phyloP scores from a whole-genome alignment of 2,113 vertebrate species.

The Leucoraja erinaceus region DNA sequence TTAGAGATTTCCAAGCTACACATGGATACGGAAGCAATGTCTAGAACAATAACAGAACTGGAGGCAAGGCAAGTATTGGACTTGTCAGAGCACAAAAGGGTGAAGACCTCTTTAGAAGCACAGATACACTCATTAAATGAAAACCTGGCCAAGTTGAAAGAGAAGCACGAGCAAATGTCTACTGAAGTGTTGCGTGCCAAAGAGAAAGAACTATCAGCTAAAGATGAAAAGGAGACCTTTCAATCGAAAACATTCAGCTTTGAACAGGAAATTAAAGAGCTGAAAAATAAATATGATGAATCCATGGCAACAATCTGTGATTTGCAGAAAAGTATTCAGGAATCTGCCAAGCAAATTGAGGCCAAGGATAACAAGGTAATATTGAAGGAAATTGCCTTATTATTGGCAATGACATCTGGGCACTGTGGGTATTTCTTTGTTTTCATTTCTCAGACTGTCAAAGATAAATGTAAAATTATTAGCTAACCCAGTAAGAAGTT shows the following conservation, averaged over 20 bases:
- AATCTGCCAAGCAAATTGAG: conserved; percentile 80
- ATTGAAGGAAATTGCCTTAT: neutral
- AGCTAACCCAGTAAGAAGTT: neutral
- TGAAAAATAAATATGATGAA: conserved; percentile 79
- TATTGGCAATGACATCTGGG: too few relatives aligned
- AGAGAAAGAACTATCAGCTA: conserved; percentile 58
- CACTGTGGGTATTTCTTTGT: neutral
- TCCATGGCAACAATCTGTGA: conserved; percentile 74
- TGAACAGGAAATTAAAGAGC: conserved; percentile 79
- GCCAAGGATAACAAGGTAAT: conserved; percentile 90
- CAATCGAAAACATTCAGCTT: conserved; percentile 66
- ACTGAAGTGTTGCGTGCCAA: conserved; percentile 57
- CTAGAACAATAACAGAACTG: conserved; percentile 58
- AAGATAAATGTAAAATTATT: neutral
- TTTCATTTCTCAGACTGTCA: neutral
- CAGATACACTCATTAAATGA: conserved; percentile 57
- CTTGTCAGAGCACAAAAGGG: conserved; percentile 56
- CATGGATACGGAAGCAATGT: conserved; percentile 62
- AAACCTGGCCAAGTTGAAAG: conserved; percentile 55
- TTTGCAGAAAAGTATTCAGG: conserved; percentile 82
- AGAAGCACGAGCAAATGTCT: conserved; percentile 60
- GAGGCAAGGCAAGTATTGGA: conserved; percentile 59
- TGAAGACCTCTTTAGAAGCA: conserved; percentile 66
- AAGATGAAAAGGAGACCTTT: conserved; percentile 61
- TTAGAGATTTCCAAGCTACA: conserved; percentile 62